Percentiles rank a stretch among this genome's conserved stretches.
Conservation (phyloP, 2,113 vertebrate species). For the Chunga burmeisteri region DNA sequence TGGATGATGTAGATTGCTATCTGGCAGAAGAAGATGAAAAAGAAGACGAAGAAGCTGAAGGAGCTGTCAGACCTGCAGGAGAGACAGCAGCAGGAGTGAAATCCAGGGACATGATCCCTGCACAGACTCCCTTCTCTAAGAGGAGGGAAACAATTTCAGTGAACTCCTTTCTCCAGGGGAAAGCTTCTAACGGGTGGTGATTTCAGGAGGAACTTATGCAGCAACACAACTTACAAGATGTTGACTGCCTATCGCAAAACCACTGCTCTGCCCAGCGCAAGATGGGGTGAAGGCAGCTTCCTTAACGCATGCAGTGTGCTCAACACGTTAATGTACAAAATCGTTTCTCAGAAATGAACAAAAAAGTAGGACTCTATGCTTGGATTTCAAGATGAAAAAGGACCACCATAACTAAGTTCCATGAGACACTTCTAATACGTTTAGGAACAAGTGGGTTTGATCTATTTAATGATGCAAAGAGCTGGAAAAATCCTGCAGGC, state of each 20-base stretch:
- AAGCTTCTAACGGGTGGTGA: neutral
- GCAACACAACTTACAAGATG: neutral
- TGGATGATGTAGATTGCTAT: constrained; percentile 93
- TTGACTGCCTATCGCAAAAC: neutral
- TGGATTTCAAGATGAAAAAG: neutral
- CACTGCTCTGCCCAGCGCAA: neutral
- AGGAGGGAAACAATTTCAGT: neutral
- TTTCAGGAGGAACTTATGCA: neutral
- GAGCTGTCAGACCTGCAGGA: constrained; percentile 93
- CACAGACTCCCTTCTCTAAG: neutral
- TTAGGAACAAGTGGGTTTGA: neutral
- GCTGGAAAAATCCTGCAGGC: constrained; percentile 33
- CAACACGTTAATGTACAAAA: neutral
- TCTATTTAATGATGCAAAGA: neutral
- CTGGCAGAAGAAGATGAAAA: constrained; percentile 97
- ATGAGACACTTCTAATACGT: neutral
- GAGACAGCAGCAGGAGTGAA: neutral
- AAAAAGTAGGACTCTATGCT: neutral
- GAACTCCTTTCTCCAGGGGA: neutral
- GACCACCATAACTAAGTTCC: neutral
- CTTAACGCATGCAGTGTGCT: rapidly evolving
- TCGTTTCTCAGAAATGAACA: neutral
- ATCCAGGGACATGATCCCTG: neutral
- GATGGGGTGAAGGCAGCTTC: neutral
- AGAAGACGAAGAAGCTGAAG: constrained; percentile 99